Evolutionary conservation across 2,888 invertebrate genomes (phyloP).

Genomic region (Lithophane semibrunnea): DNA sequence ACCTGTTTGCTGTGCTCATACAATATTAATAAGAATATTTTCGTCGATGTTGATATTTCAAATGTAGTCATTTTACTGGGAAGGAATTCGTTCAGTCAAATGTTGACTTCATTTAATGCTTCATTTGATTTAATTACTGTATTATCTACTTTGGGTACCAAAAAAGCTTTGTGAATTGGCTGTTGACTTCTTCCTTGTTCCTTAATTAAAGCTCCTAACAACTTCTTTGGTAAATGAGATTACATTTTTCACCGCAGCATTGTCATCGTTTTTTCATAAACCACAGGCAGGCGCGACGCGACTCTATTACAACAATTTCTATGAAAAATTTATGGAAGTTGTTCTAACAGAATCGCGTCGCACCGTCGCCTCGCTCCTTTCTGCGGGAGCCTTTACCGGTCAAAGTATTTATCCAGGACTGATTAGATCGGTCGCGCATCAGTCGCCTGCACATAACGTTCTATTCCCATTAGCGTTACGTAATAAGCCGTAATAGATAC

Average conservation of each 20-base stretch:
- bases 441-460: conserved; percentile 29
- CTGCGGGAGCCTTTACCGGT: neutral
- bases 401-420: conserved; percentile 11
- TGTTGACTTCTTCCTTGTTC: conserved; percentile 41
- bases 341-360: too few relatives aligned
- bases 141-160: neutral
- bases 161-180: conserved; percentile 27
- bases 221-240: conserved; percentile 32
- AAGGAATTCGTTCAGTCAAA: conserved; percentile 2
- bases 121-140: conserved; percentile 15
- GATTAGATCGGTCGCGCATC: conserved; percentile 33
- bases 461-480: conserved; percentile 51
- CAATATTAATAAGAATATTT: conserved; percentile 8
- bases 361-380: too few relatives aligned
- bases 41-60: neutral
- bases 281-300: too few relatives aligned
- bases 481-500: conserved; percentile 60
- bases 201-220: conserved; percentile 17
- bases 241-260: conserved; percentile 18
- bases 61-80: neutral
- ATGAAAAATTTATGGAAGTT: too few relatives aligned
- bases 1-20: conserved; percentile 1
- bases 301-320: too few relatives aligned
- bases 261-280: conserved; percentile 23
- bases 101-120: conserved; percentile 19